Percentiles rank a stretch among this genome's conserved stretches.
Evolutionary conservation across 2,888 invertebrate species (phyloP).

Genomic region (Drosophila ochracea): DNA sequence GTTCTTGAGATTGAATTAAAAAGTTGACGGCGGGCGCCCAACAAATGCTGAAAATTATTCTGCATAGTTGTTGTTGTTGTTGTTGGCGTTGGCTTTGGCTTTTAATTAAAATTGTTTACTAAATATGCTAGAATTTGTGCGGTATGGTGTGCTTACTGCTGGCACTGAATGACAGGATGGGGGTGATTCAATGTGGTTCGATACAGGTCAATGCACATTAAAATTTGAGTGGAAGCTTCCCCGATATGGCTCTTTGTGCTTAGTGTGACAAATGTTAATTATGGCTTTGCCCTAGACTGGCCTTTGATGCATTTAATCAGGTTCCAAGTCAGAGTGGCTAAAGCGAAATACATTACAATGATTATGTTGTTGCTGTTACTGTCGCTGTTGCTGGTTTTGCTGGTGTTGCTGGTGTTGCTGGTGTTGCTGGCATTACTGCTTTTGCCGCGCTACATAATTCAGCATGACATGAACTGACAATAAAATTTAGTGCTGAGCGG

Average conservation of each 20-base stretch:
- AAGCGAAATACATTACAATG: conserved; percentile 73
- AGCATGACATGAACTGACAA: conserved; percentile 84
- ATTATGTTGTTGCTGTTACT: conserved; percentile 53
- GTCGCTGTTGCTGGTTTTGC: conserved; percentile 3
- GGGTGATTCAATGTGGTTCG: conserved; percentile 18
- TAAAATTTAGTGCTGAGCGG: conserved; percentile 85
- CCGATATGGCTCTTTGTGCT: conserved; percentile 50
- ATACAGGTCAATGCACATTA: conserved; percentile 77
- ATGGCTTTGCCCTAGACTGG: conserved; percentile 41
- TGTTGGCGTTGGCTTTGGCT: conserved; percentile 53
- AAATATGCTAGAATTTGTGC: conserved; percentile 73
- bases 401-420: background rate
- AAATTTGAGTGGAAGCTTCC: conserved; percentile 47
- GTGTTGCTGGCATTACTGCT: conserved; percentile 32
- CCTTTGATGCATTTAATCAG: conserved; percentile 69
- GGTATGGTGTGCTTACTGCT: conserved; percentile 15
- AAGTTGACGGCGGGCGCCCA: conserved; percentile 67
- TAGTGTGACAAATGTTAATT: conserved; percentile 74
- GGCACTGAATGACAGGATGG: background rate
- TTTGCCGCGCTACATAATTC: conserved; percentile 82
- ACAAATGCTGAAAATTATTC: conserved; percentile 77
- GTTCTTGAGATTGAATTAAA: conserved; percentile 76
- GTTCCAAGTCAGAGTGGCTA: conserved; percentile 44
- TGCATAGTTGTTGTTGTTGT: conserved; percentile 59
- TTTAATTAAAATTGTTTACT: conserved; percentile 78